Evolutionary conservation across 2,888 invertebrate species (phyloP).

Genomic region (Chaitophorus viminalis): DNA sequence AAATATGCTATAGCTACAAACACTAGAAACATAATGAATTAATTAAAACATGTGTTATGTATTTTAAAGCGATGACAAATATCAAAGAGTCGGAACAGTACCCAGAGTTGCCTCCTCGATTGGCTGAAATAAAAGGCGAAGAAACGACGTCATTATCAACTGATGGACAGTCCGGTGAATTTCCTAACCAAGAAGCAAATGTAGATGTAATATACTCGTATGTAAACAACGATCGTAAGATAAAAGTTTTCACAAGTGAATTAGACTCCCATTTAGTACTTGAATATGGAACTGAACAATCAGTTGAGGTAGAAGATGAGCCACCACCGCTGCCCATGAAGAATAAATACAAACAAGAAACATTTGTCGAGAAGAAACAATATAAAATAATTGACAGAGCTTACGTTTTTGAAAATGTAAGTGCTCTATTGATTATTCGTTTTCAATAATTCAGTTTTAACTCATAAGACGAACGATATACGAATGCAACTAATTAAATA

Average conservation of each 20-base stretch:
- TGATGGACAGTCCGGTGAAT: background rate
- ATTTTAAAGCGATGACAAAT: constrained; percentile 5
- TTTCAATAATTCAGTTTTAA: too few relatives aligned
- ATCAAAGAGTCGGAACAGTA: background rate
- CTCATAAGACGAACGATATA: too few relatives aligned
- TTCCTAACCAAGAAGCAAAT: background rate
- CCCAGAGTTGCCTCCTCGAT: background rate
- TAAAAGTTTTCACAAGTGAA: background rate
- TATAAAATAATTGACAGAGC: constrained; percentile 17
- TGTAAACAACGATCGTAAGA: constrained; percentile 19
- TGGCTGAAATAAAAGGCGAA: background rate
- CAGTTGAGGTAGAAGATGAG: background rate
- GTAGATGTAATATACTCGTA: constrained; percentile 14
- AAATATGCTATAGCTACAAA: background rate
- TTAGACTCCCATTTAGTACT: constrained; percentile 11
- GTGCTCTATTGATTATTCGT: background rate
- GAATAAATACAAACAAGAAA: background rate
- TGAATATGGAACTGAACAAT: background rate
- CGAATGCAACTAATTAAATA: too few relatives aligned
- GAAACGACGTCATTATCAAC: background rate
- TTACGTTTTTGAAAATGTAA: constrained; percentile 35
- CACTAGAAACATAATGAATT: background rate
- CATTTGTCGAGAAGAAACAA: background rate
- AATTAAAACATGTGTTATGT: background rate
- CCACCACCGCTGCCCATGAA: constrained; percentile 45